Percentiles rank a stretch among this genome's conserved stretches.
Conservation (phyloP, 2,797 vertebrate species). For the Takifugu rubripes region DNA sequence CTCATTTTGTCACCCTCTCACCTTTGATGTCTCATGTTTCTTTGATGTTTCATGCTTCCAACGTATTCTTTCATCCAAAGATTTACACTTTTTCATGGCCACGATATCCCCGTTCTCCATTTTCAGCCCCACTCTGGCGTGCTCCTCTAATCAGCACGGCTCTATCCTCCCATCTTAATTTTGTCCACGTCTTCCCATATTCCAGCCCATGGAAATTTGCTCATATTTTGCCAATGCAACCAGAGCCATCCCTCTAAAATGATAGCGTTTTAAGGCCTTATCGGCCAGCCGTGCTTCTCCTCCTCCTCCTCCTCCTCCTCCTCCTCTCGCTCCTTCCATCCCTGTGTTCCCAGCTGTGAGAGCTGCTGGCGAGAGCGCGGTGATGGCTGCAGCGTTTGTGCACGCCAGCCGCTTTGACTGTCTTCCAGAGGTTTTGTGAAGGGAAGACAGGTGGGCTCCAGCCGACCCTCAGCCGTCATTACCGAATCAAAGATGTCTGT, state of each 20-base stretch:
- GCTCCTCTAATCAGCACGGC: not conserved
- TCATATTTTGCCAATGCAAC: no score
- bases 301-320: not conserved
- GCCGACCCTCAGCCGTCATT: slow-evolving; percentile 23
- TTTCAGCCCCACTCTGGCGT: not conserved
- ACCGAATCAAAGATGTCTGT: slow-evolving; percentile 19
- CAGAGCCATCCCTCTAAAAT: no score
- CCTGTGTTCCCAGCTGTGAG: slow-evolving; percentile 49
- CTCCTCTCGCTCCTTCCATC: slow-evolving; percentile 4
- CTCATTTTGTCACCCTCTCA: no score
- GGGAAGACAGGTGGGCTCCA: slow-evolving; percentile 36
- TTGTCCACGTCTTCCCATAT: not conserved
- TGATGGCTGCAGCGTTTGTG: slow-evolving; percentile 27
- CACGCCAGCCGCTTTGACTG: slow-evolving; percentile 41
- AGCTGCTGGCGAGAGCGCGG: slow-evolving; percentile 51
- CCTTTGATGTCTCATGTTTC: no score
- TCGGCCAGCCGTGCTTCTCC: not conserved
- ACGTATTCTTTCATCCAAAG: no score
- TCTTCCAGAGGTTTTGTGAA: slow-evolving; percentile 66
- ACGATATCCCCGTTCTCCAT: no score
- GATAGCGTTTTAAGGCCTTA: no score
- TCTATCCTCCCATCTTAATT: not conserved
- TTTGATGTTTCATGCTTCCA: no score
- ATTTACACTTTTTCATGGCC: no score
- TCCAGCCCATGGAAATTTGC: not conserved